phyloP scores from a whole-genome alignment of 1,140 invertebrate species.

The Oppia nitens region DNA sequence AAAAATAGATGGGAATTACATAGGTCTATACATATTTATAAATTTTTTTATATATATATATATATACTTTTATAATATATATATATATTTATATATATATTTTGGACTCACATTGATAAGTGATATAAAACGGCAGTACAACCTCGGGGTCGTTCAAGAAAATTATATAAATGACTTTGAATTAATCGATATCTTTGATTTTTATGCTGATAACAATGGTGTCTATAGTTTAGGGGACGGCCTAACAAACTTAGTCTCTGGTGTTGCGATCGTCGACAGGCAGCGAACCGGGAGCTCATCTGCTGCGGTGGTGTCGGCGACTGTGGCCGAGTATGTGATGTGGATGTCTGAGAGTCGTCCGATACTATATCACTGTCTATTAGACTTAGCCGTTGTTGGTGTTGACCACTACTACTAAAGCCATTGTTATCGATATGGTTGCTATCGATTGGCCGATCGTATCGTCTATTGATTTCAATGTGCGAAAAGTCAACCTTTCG shows the following conservation, averaged over 20 bases:
- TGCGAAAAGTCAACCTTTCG: background rate
- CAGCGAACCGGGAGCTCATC: conserved; percentile 11
- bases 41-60: too few species aligned
- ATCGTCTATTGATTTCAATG: background rate
- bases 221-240: conserved; percentile 59
- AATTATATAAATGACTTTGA: conserved; percentile 81
- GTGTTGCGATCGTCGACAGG: conserved; percentile 14
- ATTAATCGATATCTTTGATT: conserved; percentile 66
- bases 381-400: too few species aligned
- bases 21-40: too few species aligned
- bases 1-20: too few species aligned
- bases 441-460: too few species aligned
- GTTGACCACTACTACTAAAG: background rate
- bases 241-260: conserved; percentile 66
- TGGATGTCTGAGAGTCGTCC: conserved; percentile 2
- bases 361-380: conserved; percentile 10
- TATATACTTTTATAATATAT: too few species aligned
- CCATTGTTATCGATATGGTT: conserved; percentile 13
- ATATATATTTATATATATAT: too few species aligned
- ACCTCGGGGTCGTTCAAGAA: conserved; percentile 74
- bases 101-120: conserved; percentile 71
- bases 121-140: conserved; percentile 69
- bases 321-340: background rate
- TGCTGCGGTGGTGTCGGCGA: conserved; percentile 6
- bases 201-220: conserved; percentile 39